Evolutionary conservation across 2,888 invertebrate genomes (phyloP), one percentile per base, ranked within the genome.

Genomic region (Eretmocerus hayati): DNA sequence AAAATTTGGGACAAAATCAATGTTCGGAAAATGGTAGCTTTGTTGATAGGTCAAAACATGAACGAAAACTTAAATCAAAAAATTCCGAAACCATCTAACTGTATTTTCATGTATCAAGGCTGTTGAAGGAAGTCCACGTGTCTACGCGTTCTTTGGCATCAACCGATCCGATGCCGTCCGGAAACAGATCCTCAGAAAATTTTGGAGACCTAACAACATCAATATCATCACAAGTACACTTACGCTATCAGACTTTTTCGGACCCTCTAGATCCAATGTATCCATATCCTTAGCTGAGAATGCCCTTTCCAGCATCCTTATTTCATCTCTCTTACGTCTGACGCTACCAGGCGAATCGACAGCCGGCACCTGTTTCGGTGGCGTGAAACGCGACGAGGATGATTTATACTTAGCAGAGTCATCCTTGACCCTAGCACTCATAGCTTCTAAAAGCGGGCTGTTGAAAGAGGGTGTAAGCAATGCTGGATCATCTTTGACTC

Each of bases 321-420:
- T 48, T 19, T 49, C 49, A 1, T 58, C 46, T 42, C 51, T 50
- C 33, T 57, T 57, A 6, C 45, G 33, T 9, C 40, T 33, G 8
- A 53, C 11, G 4, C 39, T 48, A 20, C 54, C 45, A n/a, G 36
- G 35, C 13, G 35, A 35, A 21, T 37, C 38, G 11, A 51, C 48
- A 9, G 52, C 41, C 6, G 41, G 33, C 3, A 32, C 23, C 2
- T 42, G 41, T 15, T 45, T 45, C 1, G 45, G 42, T 1, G 50
- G 48, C 2, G 49, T 44, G 15, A 42, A 50, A 13, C 38, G 23
- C 4, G 39, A 5, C 9, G 40, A 23, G 1, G 48, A 40, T 2
- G 48, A 35, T 9, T 46, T 53, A 2, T 40, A 16, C 20, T 48
- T 50, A 1, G 26, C 36, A 1, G 39, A 15, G 3, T 53, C 53